A percentile compares a stretch with the other conserved stretches of the same genome.
Conservation (phyloP, 2,888 invertebrate genomes). For the Agrotis puta region DNA sequence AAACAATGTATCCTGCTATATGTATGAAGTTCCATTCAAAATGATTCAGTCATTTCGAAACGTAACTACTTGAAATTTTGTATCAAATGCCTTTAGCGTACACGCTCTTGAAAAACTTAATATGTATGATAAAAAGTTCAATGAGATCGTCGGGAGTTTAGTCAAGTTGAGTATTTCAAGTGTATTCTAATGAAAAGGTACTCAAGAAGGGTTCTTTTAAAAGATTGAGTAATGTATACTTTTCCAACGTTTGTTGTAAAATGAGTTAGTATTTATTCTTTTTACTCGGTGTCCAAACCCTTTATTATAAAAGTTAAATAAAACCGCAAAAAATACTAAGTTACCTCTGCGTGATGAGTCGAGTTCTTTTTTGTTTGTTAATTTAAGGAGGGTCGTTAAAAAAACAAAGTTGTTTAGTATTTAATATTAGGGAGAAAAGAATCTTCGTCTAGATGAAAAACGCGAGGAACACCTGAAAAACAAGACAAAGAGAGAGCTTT, state of each 20-base stretch:
- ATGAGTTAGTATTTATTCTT: conserved; percentile 4
- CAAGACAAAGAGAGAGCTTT: not conserved
- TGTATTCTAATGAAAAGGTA: conserved; percentile 12
- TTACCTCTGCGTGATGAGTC: conserved; percentile 1
- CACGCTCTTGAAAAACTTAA: not conserved
- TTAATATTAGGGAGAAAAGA: not conserved
- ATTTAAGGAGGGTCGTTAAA: conserved; percentile 8
- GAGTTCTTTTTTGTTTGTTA: conserved; percentile 13
- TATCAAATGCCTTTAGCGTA: too few relatives aligned
- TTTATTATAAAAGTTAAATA: conserved; percentile 34
- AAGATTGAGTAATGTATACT: conserved; percentile 11
- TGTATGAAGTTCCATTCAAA: too few relatives aligned
- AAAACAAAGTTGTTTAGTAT: not conserved
- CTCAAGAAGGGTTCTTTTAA: conserved; percentile 9
- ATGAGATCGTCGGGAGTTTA: conserved; percentile 8
- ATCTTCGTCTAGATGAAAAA: not conserved
- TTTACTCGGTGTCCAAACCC: not conserved
- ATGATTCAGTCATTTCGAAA: too few relatives aligned
- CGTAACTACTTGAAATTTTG: too few relatives aligned
- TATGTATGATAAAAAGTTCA: conserved; percentile 9
- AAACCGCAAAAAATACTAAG: conserved; percentile 13
- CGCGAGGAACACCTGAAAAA: not conserved
- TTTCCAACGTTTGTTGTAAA: conserved; percentile 12
- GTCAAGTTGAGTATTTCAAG: not conserved
- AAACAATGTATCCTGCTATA: too few relatives aligned